Evolutionary conservation across 2,113 vertebrate species (phyloP), one percentile per base, ranked within the genome.

Genomic region (Bubo bubo): DNA sequence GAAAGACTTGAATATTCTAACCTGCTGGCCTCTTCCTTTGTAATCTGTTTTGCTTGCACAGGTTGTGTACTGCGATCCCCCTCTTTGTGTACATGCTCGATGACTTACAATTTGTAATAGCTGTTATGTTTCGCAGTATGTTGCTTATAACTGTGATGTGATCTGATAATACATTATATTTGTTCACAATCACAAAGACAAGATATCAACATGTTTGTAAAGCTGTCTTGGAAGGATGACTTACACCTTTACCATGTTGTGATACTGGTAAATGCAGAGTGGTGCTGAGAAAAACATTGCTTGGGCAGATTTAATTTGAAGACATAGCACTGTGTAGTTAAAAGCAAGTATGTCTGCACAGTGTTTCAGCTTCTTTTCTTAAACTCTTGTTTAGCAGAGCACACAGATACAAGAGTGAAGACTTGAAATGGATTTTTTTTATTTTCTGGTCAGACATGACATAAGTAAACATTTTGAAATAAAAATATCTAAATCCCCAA

Each of bases 281-380:
- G 18, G 8, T 47, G 6, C 56, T 74, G 37, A 74, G 72, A 55
- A 72, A 60, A 79, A 53, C 34, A 4, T 53, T 89, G n/a, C 62
- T 95, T 85, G 74, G 9, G 32, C 6, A 14, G 30, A 13, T 79
- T 96, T 96, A 62, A 83, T 96, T 56, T 79, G 59, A 84, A 80
- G 63, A 10, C 15, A n/a, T 6, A 1, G 21, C 81, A 12, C 19
- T 66, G 28, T 47, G 17, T 70, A 21, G 18, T 71, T 90, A 63
- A 49, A 50, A 90, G 14, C 45, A 67, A 30, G 43, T 62, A 14
- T 56, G 7, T 41, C 85, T 88, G 43, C 5, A 4, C 9, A 4
- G 21, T 55, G 4, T 80, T 88, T 87, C 45, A 63, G 9, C 41
- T 21, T 34, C 56, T 91, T 94, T 95, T 55, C 74, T 92, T 52